A percentile compares a stretch with the other conserved stretches of the same genome.
Evolutionary conservation across 2,113 vertebrate genomes (phyloP).

Genomic region (Cathartes aura): DNA sequence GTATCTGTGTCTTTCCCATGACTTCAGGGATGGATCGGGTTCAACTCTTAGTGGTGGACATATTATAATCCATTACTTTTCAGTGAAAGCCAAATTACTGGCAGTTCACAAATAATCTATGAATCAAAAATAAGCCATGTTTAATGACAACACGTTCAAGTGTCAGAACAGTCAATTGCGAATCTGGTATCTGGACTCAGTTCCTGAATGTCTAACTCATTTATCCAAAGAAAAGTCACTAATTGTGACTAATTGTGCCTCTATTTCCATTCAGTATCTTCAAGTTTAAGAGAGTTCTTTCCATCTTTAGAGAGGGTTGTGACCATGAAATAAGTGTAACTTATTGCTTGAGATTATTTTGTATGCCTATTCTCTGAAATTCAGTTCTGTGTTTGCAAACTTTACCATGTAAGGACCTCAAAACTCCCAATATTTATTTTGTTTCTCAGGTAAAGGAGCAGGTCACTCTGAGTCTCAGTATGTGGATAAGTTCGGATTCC

Average conservation of each 20-base stretch:
- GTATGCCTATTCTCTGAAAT: not conserved
- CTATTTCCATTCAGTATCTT: not conserved
- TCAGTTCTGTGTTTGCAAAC: not conserved
- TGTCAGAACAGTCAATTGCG: not conserved
- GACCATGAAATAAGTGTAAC: not conserved
- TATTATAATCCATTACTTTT: not conserved
- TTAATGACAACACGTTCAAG: not conserved
- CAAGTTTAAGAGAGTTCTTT: not conserved
- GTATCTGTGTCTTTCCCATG: not conserved
- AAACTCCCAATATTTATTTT: not conserved
- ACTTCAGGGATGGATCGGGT: not conserved
- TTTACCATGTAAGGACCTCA: not conserved
- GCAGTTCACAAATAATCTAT: not conserved
- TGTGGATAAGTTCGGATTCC: constrained; percentile 88
- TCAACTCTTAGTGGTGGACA: not conserved
- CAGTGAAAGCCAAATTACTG: not conserved
- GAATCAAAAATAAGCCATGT: not conserved
- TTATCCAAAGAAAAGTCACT: not conserved
- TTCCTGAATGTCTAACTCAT: not conserved
- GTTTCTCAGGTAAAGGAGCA: constrained; percentile 79
- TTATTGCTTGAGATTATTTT: not conserved
- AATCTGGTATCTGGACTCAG: not conserved
- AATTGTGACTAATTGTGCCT: not conserved
- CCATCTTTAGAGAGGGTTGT: not conserved
- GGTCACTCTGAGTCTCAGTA: constrained; percentile 58